A percentile compares a stretch with the other conserved stretches of the same genome.
phyloP scores from a whole-genome alignment of 2,113 vertebrate species.

The Alligator sinensis region DNA sequence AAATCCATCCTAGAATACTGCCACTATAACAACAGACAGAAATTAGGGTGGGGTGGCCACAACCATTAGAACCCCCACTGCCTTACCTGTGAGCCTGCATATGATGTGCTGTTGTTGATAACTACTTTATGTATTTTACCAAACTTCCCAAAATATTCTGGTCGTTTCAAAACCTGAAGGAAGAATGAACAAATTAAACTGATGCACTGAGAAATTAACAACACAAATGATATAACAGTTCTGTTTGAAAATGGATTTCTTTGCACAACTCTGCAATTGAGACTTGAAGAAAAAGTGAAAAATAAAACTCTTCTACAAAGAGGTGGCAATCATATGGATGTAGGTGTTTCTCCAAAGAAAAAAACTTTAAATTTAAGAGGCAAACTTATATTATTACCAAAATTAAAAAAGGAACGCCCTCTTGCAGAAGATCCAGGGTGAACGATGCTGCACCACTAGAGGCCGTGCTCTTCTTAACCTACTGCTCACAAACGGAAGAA shows the following conservation, averaged over 20 bases:
- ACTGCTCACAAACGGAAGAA: too few relatives aligned
- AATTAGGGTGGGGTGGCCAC: neutral
- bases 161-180: slow-evolving; percentile 95
- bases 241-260: neutral
- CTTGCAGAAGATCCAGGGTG: neutral
- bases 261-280: neutral
- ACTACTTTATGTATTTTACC: slow-evolving; percentile 99
- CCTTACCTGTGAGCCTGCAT: slow-evolving; percentile 98
- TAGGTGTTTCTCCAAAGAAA: neutral
- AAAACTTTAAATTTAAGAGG: neutral
- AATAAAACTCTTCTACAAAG: neutral
- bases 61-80: slow-evolving; percentile 4
- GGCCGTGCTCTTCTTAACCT: too few relatives aligned
- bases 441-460: neutral
- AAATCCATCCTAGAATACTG: neutral
- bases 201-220: neutral
- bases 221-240: neutral
- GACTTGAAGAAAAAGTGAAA: neutral
- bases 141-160: slow-evolving; percentile 99
- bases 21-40: neutral
- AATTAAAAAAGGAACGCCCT: neutral
- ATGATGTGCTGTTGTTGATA: slow-evolving; percentile 99
- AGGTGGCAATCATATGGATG: neutral
- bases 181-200: slow-evolving; percentile 54
- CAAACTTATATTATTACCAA: neutral